Evolutionary conservation across 2,113 vertebrate species (phyloP).

Genomic region (Bufo bufo): DNA sequence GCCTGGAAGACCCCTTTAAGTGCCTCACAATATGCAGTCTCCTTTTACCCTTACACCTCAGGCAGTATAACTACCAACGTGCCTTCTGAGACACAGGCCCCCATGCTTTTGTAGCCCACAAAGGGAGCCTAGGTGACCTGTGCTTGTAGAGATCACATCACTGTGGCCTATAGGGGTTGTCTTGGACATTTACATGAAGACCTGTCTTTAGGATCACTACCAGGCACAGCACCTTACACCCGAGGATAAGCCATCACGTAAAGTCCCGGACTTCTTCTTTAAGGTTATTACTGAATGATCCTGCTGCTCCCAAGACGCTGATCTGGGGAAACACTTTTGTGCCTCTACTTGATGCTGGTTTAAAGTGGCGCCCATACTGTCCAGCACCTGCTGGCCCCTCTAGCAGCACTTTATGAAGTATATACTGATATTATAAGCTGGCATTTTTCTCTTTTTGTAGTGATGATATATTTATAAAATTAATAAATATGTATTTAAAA

Average conservation of each 20-base stretch:
- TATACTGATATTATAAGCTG: slow-evolving; percentile 29
- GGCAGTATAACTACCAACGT: background rate
- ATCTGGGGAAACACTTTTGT: background rate
- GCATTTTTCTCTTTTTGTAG: slow-evolving; percentile 10
- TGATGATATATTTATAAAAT: slow-evolving; percentile 48
- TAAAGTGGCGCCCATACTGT: background rate
- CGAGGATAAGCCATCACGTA: background rate
- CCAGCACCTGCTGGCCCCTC: background rate
- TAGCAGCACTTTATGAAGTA: slow-evolving; percentile 47
- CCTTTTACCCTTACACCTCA: background rate
- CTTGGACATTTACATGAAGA: background rate
- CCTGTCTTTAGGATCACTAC: background rate
- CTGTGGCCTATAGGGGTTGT: background rate
- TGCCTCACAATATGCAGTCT: background rate
- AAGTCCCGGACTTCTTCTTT: background rate
- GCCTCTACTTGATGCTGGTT: background rate
- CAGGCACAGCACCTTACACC: background rate
- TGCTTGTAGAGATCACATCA: background rate
- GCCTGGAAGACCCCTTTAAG: background rate
- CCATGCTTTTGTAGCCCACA: background rate
- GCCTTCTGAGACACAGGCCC: background rate
- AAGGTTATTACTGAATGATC: background rate
- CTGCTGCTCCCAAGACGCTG: background rate
- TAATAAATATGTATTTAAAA: slow-evolving; percentile 47
- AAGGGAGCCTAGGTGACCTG: background rate